Evolutionary conservation across 2,888 invertebrate species (phyloP).

Genomic region (Conchocele bisecta): DNA sequence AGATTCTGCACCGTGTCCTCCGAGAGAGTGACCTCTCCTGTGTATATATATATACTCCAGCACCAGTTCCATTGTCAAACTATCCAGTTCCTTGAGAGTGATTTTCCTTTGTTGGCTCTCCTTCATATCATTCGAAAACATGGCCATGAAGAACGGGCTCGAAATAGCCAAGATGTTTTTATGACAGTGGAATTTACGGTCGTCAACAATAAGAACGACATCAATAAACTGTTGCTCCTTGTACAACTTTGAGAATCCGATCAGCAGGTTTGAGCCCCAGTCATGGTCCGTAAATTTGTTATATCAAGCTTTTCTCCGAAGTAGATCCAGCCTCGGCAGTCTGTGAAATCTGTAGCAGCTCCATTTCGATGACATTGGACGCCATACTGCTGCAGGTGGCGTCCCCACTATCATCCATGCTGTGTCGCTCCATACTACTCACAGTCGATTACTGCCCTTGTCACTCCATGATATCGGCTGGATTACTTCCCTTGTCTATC

Average conservation of each 20-base stretch:
- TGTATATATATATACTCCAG: conserved; percentile 81
- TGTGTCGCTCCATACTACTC: too few relatives aligned
- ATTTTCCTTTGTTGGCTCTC: conserved; percentile 77
- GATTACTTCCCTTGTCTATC: too few relatives aligned
- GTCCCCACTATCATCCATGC: too few relatives aligned
- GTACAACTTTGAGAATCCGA: conserved; percentile 77
- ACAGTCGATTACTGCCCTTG: too few relatives aligned
- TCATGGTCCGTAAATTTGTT: conserved; percentile 72
- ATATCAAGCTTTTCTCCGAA: conserved; percentile 52
- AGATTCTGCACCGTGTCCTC: conserved; percentile 80
- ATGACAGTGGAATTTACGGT: conserved; percentile 78
- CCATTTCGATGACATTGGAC: too few relatives aligned
- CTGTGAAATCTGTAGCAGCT: conserved; percentile 52
- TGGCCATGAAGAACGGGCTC: conserved; percentile 81
- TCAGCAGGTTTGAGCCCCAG: conserved; percentile 68
- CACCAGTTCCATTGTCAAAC: conserved; percentile 74
- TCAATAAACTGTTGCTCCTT: conserved; percentile 79
- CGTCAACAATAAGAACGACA: conserved; percentile 73
- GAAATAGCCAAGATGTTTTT: conserved; percentile 79
- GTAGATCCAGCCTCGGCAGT: conserved; percentile 69
- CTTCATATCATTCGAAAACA: conserved; percentile 78
- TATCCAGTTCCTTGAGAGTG: conserved; percentile 76
- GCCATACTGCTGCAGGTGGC: too few relatives aligned
- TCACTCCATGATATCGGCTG: too few relatives aligned
- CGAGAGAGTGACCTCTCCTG: conserved; percentile 72